Conservation (phyloP, 2,797 vertebrate genomes). For the Protosalanx chinensis region DNA sequence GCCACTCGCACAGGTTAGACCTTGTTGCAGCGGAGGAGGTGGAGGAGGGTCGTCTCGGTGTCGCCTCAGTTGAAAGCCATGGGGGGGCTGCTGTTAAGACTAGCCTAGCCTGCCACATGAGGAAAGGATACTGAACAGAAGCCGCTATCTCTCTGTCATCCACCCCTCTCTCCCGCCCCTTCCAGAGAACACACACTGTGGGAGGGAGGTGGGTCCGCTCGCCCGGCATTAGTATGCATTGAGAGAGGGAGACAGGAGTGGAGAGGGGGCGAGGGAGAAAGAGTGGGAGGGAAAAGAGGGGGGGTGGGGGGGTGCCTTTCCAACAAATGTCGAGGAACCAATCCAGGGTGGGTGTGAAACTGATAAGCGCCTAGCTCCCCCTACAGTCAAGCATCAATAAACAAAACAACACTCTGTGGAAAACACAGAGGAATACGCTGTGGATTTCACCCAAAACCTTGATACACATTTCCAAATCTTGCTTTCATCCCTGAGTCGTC, state of each 20-base stretch:
- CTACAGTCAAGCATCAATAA: slow-evolving; percentile 60
- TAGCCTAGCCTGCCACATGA: slow-evolving; percentile 68
- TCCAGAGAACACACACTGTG: slow-evolving; percentile 62
- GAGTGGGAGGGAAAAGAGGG: slow-evolving; percentile 19
- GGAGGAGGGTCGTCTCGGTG: slow-evolving; percentile 38
- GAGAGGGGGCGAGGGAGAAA: slow-evolving; percentile 47
- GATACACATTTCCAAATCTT: neutral
- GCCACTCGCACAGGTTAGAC: slow-evolving; percentile 71
- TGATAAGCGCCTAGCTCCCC: slow-evolving; percentile 68
- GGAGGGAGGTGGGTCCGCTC: slow-evolving; percentile 67
- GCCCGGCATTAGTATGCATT: slow-evolving; percentile 77
- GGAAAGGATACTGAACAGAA: slow-evolving; percentile 70
- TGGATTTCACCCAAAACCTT: neutral
- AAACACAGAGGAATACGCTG: neutral
- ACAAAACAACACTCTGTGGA: neutral
- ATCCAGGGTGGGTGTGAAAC: slow-evolving; percentile 41
- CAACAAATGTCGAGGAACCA: slow-evolving; percentile 69
- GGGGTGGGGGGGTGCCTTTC: slow-evolving; percentile 41
- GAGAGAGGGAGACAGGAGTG: slow-evolving; percentile 58
- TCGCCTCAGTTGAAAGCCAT: slow-evolving; percentile 59
- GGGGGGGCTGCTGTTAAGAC: slow-evolving; percentile 62
- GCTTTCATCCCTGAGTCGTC: neutral
- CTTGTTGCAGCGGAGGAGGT: slow-evolving; percentile 65
- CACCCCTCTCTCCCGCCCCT: slow-evolving; percentile 68
- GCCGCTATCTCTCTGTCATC: slow-evolving; percentile 48